Percentiles rank a stretch among this genome's conserved stretches.
These are phyloP conservation scores for Lanistes nyassanus DNA, from an alignment of 1,140 invertebrate genomes.

Conservation along the genomic window DNA sequence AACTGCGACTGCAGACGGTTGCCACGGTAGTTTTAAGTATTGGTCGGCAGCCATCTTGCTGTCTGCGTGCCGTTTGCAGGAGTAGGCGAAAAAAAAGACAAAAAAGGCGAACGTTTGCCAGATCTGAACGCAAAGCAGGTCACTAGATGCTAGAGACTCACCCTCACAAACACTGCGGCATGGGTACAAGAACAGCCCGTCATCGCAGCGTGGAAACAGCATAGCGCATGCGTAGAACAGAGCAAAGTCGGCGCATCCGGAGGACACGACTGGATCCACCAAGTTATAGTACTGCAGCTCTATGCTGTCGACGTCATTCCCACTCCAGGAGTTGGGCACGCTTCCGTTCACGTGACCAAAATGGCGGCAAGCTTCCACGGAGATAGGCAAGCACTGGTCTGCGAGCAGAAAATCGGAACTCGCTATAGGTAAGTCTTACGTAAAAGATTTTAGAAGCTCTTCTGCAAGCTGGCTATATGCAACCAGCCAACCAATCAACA, in stretches of 20 bases:
- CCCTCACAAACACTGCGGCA: slow-evolving; percentile 26
- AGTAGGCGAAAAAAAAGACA: neutral
- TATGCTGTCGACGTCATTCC: neutral
- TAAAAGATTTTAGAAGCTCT: no score
- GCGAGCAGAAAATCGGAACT: neutral
- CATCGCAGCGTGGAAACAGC: slow-evolving; percentile 27
- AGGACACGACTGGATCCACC: neutral
- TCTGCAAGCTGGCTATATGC: no score
- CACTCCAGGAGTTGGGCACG: slow-evolving; percentile 17
- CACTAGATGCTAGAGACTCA: neutral
- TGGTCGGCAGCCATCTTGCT: no score
- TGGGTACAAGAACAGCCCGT: slow-evolving; percentile 2
- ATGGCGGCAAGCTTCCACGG: slow-evolving; percentile 13
- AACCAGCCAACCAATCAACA: no score
- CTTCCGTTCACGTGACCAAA: slow-evolving; percentile 24
- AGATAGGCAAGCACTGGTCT: slow-evolving; percentile 17
- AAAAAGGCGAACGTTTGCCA: no score
- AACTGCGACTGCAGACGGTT: neutral
- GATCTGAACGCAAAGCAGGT: neutral
- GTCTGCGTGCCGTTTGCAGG: no score
- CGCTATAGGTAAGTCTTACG: no score
- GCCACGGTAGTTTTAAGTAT: neutral
- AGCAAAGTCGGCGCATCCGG: slow-evolving; percentile 14
- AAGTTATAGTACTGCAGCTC: slow-evolving; percentile 1
- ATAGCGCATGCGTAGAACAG: slow-evolving; percentile 28